Percentiles rank a stretch among this genome's conserved stretches.
phyloP scores from a whole-genome alignment of 2,113 vertebrate genomes.

The Bufo bufo region DNA sequence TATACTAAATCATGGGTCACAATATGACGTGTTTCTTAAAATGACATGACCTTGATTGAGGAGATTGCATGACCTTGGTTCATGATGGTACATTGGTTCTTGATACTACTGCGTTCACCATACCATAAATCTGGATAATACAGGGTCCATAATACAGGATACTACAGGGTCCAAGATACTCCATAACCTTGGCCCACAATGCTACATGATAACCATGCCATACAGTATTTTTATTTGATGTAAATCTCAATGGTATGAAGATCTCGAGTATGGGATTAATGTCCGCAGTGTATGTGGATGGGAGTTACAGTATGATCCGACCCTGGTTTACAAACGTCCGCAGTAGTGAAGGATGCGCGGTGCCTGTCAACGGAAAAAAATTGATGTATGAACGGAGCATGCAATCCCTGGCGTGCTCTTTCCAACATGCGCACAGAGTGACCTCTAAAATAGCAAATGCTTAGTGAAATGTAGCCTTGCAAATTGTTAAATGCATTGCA shows the following conservation, averaged over 20 bases:
- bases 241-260: background rate
- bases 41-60: too few species aligned
- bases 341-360: background rate
- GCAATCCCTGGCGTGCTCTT: background rate
- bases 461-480: slow-evolving; percentile 32
- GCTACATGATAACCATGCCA: too few species aligned
- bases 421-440: slow-evolving; percentile 1
- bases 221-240: too few species aligned
- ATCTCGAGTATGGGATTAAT: background rate
- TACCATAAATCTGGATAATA: too few species aligned
- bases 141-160: background rate
- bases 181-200: background rate
- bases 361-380: background rate
- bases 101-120: too few species aligned
- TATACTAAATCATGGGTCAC: too few species aligned
- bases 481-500: slow-evolving; percentile 35
- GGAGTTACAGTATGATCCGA: background rate
- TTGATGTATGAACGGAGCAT: slow-evolving; percentile 23
- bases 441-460: slow-evolving; percentile 29
- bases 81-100: too few species aligned
- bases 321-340: slow-evolving; percentile 10
- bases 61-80: too few species aligned
- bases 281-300: background rate
- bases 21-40: too few species aligned
- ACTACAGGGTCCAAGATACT: background rate